These are phyloP conservation scores for Epinephelus awoara DNA, from an alignment of 2,797 vertebrate genomes.

Conservation along the genomic window DNA sequence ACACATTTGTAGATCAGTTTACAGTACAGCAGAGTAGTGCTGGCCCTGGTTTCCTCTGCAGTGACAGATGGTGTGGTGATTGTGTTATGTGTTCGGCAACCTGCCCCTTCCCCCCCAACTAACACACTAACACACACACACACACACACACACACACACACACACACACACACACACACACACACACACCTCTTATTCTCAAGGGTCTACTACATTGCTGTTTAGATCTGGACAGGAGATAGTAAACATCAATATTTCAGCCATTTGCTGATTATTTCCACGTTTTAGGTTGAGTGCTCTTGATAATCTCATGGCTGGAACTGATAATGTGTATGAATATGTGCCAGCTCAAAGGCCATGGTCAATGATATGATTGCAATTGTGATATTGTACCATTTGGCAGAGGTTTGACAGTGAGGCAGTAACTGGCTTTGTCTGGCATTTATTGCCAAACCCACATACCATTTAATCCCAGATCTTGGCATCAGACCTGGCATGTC, in stretches of 20 bases:
- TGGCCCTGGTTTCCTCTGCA: conserved; percentile 34
- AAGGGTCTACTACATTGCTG: conserved; percentile 10
- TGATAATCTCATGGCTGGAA: conserved; percentile 29
- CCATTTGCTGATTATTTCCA: conserved; percentile 48
- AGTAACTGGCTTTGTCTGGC: not conserved
- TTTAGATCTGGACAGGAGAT: conserved; percentile 22
- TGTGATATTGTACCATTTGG: conserved; percentile 9
- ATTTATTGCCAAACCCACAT: not conserved
- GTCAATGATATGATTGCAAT: conserved; percentile 11
- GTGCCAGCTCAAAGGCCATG: conserved; percentile 1
- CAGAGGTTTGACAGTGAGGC: not conserved
- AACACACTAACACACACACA: too few species aligned
- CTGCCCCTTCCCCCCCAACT: conserved; percentile 10
- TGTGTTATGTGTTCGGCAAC: conserved; percentile 36
- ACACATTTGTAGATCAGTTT: conserved; percentile 29
- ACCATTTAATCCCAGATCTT: not conserved
- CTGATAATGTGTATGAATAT: conserved; percentile 7
- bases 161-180: too few species aligned
- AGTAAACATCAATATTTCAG: conserved; percentile 35
- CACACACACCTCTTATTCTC: not conserved
- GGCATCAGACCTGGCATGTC: not conserved
- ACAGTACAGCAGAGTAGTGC: conserved; percentile 25
- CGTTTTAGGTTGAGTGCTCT: conserved; percentile 31
- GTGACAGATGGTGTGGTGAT: conserved; percentile 53
- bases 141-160: conserved; percentile 14